phyloP scores from a whole-genome alignment of 2,797 vertebrate species.

The Triplophysa bombifrons region DNA sequence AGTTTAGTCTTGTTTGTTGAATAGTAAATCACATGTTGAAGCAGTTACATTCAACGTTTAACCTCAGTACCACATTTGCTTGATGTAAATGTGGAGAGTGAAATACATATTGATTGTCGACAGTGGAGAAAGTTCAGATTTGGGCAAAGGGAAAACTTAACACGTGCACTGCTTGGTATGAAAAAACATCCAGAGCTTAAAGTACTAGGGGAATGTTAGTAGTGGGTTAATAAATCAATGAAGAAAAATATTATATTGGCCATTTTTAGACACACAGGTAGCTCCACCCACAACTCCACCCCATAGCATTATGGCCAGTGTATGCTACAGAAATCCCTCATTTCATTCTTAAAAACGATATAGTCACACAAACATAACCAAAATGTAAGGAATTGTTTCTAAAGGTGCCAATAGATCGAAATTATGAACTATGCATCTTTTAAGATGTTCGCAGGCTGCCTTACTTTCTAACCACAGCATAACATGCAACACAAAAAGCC shows the following conservation, averaged over 20 bases:
- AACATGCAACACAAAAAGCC: constrained; percentile 14
- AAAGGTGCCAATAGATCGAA: constrained; percentile 3
- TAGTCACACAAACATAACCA: background rate
- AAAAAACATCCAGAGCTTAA: background rate
- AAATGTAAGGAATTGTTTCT: background rate
- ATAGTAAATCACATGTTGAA: constrained; percentile 38
- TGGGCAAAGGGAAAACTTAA: background rate
- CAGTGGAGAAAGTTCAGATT: background rate
- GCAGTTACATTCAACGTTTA: constrained; percentile 62
- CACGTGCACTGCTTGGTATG: background rate
- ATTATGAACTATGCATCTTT: constrained; percentile 2
- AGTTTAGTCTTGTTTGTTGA: background rate
- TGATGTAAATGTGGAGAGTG: constrained; percentile 41
- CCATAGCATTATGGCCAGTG: background rate
- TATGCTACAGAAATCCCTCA: background rate
- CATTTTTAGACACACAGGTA: background rate
- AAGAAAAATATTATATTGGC: background rate
- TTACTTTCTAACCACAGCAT: constrained; percentile 10
- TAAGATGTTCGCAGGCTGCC: constrained; percentile 11
- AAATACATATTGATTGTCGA: constrained; percentile 6
- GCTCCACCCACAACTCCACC: background rate
- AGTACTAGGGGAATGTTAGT: background rate
- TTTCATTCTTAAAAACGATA: background rate
- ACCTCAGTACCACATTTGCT: constrained; percentile 42
- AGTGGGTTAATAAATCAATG: background rate